phyloP scores from a whole-genome alignment of 2,888 invertebrate genomes.

The Metalampra italica region DNA sequence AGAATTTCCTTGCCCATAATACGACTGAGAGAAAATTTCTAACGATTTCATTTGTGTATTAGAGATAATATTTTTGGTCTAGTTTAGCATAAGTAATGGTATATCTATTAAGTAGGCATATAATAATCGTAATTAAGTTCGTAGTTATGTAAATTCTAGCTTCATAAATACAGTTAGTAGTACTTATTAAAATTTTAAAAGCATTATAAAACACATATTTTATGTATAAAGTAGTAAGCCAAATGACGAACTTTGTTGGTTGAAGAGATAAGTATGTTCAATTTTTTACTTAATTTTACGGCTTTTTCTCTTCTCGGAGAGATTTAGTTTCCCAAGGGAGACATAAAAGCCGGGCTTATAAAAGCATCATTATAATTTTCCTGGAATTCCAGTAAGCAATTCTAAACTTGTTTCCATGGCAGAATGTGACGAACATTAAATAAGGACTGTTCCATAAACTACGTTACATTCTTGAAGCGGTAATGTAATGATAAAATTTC shows the following conservation, averaged over 20 bases:
- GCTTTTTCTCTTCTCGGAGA: background rate
- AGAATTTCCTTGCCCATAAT: constrained; percentile 12
- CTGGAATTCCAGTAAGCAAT: background rate
- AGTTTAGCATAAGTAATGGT: background rate
- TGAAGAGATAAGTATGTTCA: no score
- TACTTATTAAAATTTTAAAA: no score
- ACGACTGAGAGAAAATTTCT: background rate
- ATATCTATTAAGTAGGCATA: no score
- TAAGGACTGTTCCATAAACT: background rate
- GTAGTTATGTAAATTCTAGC: no score
- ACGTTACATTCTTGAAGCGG: background rate
- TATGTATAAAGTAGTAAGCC: no score
- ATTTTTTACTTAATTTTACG: no score
- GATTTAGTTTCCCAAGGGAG: constrained; percentile 1
- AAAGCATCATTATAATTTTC: background rate
- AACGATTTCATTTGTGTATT: background rate
- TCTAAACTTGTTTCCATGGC: background rate
- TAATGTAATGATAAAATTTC: no score
- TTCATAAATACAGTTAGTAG: no score
- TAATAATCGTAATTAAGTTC: no score
- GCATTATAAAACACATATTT: no score
- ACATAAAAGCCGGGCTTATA: background rate
- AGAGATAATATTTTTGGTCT: background rate
- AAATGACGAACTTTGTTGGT: no score
- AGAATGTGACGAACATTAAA: background rate